These are phyloP conservation scores for Drosophila cyrtoloma DNA, from an alignment of 2,888 invertebrate species.

Conservation along the genomic window DNA sequence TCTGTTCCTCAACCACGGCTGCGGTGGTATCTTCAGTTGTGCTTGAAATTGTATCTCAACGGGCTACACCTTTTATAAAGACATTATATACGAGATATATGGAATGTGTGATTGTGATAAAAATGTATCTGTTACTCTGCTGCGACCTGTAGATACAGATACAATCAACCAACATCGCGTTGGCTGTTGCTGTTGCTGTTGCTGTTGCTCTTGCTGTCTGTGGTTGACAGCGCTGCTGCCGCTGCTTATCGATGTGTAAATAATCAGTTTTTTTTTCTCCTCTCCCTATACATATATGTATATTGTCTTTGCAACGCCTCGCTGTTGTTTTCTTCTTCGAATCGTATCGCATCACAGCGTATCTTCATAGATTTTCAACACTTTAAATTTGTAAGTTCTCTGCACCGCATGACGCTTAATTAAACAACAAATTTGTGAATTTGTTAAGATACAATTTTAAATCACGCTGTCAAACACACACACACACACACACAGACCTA, in stretches of 20 bases:
- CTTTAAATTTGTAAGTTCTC: conserved; percentile 39
- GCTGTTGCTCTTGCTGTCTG: conserved; percentile 49
- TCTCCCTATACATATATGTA: neutral
- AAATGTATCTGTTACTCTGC: conserved; percentile 72
- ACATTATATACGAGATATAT: conserved; percentile 79
- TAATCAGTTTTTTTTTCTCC: conserved; percentile 64
- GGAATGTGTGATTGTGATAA: conserved; percentile 76
- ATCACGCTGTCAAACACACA: conserved; percentile 17
- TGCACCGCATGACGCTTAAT: conserved; percentile 27
- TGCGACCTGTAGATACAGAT: conserved; percentile 62
- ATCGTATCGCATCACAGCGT: conserved; percentile 25
- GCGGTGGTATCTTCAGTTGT: conserved; percentile 27
- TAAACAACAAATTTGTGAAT: conserved; percentile 41
- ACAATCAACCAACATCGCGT: conserved; percentile 45
- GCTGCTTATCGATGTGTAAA: conserved; percentile 79
- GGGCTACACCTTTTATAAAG: conserved; percentile 78
- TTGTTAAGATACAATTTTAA: conserved; percentile 34
- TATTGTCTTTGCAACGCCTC: conserved; percentile 13
- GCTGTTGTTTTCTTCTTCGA: neutral
- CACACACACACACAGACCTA: neutral
- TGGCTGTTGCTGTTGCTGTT: conserved; percentile 13
- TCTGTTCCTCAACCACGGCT: conserved; percentile 31
- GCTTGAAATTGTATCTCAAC: conserved; percentile 65
- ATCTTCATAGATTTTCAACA: conserved; percentile 60
- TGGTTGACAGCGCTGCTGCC: conserved; percentile 67